Evolutionary conservation across 2,888 invertebrate species (phyloP).

Genomic region (Cheilosia pagana): DNA sequence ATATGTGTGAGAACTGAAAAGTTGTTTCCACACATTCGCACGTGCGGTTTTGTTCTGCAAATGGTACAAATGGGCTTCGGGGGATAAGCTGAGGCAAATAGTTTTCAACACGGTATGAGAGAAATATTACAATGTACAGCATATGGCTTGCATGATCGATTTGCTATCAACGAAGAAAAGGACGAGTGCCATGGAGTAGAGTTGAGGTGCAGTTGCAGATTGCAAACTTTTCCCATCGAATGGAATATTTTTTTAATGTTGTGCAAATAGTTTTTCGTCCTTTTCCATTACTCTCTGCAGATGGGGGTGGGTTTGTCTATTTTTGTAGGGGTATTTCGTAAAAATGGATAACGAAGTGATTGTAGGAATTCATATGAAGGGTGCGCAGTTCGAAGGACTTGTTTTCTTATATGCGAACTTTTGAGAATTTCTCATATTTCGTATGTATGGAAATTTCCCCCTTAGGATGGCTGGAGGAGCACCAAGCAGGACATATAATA

Average conservation of each 20-base stretch:
- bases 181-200: background rate
- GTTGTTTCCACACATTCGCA: constrained; percentile 60
- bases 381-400: constrained; percentile 36
- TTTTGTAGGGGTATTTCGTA: background rate
- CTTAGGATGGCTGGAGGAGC: background rate
- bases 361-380: constrained; percentile 29
- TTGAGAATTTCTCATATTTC: constrained; percentile 32
- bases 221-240: constrained; percentile 64
- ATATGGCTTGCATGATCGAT: constrained; percentile 63
- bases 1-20: constrained; percentile 40
- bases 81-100: constrained; percentile 44
- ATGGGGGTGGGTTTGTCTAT: background rate
- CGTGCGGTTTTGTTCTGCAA: constrained; percentile 46
- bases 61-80: constrained; percentile 35
- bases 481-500: background rate
- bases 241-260: constrained; percentile 68
- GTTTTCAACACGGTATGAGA: constrained; percentile 13
- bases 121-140: constrained; percentile 28
- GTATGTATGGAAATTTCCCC: constrained; percentile 31
- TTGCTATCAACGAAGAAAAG: constrained; percentile 17
- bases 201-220: background rate
- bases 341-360: constrained; percentile 39
- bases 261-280: constrained; percentile 53
- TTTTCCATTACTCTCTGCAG: constrained; percentile 16
- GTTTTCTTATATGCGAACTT: constrained; percentile 30